Evolutionary conservation across 1,140 invertebrate species (phyloP), one percentile per base, ranked within the genome.

Genomic region (Drosophila quadrilineata): DNA sequence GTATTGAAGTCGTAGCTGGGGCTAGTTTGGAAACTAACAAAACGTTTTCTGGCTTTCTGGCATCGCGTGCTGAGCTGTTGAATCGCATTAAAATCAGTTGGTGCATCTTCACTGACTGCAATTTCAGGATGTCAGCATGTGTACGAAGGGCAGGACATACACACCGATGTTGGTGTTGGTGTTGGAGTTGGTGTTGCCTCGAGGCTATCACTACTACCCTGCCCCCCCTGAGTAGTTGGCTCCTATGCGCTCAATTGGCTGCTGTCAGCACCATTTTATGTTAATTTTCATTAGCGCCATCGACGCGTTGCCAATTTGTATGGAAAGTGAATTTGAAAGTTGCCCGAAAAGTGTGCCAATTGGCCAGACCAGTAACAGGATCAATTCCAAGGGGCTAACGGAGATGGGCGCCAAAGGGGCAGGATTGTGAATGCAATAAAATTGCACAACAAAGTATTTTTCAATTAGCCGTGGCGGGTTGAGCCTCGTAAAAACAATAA

Each of bases 41-140:
- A 85, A 85, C 79, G 79, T 84, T 84, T 77, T 67, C 60, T 48
- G 62, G 62, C 57, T 54, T n/a, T n/a, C n/a, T 62, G 68, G 41
- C 63, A 67, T 84, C 79, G 79, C 79, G 74, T 84, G 79, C 79
- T 57, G 74, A 84, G 79, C 80, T 85, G 79, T 85, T 85, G 79
- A 85, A 85, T 85, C 79, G 79, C 79, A 85, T 85, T 85, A 85
- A 85, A 85, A 85, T 85, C 79, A 85, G 79, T 85, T 85, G 79
- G 57, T 84, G 73, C 77, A 84, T 84, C 79, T 85, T 85, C 79
- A 85, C 71, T 85, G 74, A 85, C 74, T 85, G 79, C 79, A 85
- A 56, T 85, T 85, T 77, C 52, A 38, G 62, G 63, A 2, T 2
- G 14, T 3, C n/a, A 35, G 14, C 2, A 10, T 35, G 31, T 0